Percentiles rank a stretch among this genome's conserved stretches.
These are phyloP conservation scores for Spinus olivaceus DNA, from an alignment of 2,797 vertebrate species.

Conservation along the genomic window DNA sequence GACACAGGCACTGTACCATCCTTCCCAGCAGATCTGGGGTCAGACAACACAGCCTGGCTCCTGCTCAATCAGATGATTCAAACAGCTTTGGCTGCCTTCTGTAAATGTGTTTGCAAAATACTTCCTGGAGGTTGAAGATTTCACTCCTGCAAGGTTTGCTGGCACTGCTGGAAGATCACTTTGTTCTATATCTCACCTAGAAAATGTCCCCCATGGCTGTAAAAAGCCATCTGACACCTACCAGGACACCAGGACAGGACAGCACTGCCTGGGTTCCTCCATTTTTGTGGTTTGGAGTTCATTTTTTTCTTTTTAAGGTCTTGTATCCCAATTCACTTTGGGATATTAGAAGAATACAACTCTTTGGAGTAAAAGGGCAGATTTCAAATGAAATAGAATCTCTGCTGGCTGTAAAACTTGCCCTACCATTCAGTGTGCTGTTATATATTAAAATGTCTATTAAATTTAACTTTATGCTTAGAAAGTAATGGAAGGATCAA, in stretches of 20 bases:
- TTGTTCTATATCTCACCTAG: background rate
- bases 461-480: background rate
- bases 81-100: background rate
- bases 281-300: background rate
- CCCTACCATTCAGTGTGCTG: background rate
- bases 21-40: background rate
- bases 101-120: background rate
- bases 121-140: background rate
- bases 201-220: background rate
- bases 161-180: background rate
- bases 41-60: background rate
- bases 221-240: background rate
- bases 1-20: background rate
- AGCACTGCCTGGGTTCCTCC: background rate
- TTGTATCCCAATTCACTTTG: background rate
- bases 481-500: constrained; percentile 22
- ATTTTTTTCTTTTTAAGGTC: background rate
- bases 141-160: accelerated
- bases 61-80: background rate
- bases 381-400: background rate
- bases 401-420: background rate
- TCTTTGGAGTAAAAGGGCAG: background rate
- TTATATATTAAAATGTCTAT: background rate
- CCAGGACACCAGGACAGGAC: background rate
- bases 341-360: background rate